phyloP scores from a whole-genome alignment of 2,113 vertebrate species.

The Hippocampus barbouri region DNA sequence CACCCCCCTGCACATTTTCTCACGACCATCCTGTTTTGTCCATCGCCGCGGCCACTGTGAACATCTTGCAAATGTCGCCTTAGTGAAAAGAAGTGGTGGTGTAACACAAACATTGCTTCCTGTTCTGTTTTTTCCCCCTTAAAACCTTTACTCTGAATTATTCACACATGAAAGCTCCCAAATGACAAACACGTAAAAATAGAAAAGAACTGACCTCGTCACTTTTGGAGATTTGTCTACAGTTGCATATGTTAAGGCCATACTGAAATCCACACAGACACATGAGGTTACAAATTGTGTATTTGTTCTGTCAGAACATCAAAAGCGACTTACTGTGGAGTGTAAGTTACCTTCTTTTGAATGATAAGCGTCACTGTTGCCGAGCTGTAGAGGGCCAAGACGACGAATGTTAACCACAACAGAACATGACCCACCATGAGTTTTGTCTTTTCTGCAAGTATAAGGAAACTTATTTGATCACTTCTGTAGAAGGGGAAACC shows the following conservation, averaged over 20 bases:
- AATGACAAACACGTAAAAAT: not conserved
- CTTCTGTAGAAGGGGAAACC: not conserved
- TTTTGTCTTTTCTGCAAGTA: constrained; percentile 21
- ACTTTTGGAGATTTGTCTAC: constrained; percentile 8
- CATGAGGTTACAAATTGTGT: not conserved
- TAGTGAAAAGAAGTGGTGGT: not conserved
- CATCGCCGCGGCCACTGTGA: not conserved
- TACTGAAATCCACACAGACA: constrained; percentile 30
- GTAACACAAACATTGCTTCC: constrained; percentile 11
- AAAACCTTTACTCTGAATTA: constrained; percentile 4
- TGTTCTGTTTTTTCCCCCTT: constrained; percentile 35
- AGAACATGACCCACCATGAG: not conserved
- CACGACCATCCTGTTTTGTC: no score
- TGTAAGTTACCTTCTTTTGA: constrained; percentile 59
- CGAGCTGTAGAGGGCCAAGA: constrained; percentile 54
- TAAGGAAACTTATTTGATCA: constrained; percentile 4
- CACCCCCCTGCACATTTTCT: no score
- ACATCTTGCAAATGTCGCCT: not conserved
- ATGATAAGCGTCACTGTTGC: constrained; percentile 42
- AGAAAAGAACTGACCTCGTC: constrained; percentile 22
- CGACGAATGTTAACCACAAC: constrained; percentile 36
- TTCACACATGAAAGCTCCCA: constrained; percentile 2
- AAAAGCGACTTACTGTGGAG: not conserved
- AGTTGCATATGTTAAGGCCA: constrained; percentile 11
- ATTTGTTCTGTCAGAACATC: not conserved